Evolutionary conservation across 1,140 invertebrate species (phyloP).

Genomic region (Aphelenchoides fujianensis): DNA sequence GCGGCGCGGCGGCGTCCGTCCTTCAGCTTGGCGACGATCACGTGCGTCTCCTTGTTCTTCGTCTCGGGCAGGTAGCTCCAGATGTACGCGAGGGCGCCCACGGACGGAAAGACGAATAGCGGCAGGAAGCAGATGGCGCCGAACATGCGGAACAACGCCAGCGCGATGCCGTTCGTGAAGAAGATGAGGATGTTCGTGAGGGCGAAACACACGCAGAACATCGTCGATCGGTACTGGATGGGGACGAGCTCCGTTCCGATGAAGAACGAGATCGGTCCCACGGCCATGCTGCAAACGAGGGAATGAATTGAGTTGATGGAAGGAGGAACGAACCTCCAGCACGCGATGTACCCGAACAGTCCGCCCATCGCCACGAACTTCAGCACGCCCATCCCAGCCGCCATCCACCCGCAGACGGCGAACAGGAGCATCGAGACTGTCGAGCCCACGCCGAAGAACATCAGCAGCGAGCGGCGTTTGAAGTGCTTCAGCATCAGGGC

Average conservation of each 20-base stretch:
- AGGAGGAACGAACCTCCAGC: too few relatives aligned
- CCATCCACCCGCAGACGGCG: constrained; percentile 33
- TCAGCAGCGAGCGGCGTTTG: constrained; percentile 43
- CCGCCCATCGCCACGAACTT: constrained; percentile 49
- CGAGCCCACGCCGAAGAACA: constrained; percentile 38
- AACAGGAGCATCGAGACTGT: constrained; percentile 42
- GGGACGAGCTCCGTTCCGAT: constrained; percentile 56
- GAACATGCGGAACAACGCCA: constrained; percentile 45
- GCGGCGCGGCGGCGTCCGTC: constrained; percentile 2
- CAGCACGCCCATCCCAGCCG: background rate
- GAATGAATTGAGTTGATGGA: too few relatives aligned
- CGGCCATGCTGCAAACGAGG: constrained; percentile 52
- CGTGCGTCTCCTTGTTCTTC: constrained; percentile 13
- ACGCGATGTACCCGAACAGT: constrained; percentile 39
- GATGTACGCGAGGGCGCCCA: constrained; percentile 38
- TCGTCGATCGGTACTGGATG: constrained; percentile 48
- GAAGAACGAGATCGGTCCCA: constrained; percentile 59
- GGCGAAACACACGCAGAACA: constrained; percentile 58
- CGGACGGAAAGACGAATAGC: constrained; percentile 49
- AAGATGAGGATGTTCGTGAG: constrained; percentile 54
- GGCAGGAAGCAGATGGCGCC: constrained; percentile 51
- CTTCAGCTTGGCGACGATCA: constrained; percentile 6
- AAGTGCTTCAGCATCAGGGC: constrained; percentile 44
- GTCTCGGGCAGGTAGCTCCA: constrained; percentile 49
- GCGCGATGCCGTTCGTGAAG: constrained; percentile 53